Conservation (phyloP, 2,113 vertebrate genomes). For the Poecilia latipinna region DNA sequence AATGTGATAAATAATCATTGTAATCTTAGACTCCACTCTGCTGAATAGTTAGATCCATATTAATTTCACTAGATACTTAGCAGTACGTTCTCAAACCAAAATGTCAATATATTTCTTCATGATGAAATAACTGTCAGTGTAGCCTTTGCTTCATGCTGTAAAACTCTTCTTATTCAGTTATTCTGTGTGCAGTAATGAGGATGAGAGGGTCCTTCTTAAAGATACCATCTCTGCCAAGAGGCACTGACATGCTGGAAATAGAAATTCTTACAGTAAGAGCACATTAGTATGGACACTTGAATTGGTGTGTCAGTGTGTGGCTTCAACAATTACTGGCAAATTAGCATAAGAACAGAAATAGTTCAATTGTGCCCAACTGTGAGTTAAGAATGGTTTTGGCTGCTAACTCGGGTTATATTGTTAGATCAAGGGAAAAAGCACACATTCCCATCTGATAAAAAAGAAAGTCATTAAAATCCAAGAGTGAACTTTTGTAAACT, state of each 20-base stretch:
- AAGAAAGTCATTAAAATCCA: constrained; percentile 24
- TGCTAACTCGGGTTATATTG: constrained; percentile 41
- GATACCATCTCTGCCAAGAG: constrained; percentile 70
- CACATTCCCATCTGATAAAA: constrained; percentile 35
- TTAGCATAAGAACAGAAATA: constrained; percentile 76
- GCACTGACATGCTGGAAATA: constrained; percentile 72
- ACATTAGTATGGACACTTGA: constrained; percentile 73
- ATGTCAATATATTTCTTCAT: constrained; percentile 41
- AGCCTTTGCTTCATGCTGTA: constrained; percentile 17
- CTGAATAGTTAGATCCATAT: constrained; percentile 34
- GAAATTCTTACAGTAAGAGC: constrained; percentile 69
- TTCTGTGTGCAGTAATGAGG: constrained; percentile 50
- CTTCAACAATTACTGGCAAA: constrained; percentile 73
- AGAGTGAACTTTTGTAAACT: constrained; percentile 33
- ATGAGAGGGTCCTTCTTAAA: constrained; percentile 47
- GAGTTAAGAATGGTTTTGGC: constrained; percentile 67
- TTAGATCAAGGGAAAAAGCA: constrained; percentile 28
- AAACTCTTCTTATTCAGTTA: constrained; percentile 49
- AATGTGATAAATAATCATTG: not conserved
- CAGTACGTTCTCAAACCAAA: constrained; percentile 17
- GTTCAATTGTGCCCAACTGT: constrained; percentile 56
- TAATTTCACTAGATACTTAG: constrained; percentile 7
- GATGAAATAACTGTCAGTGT: constrained; percentile 32
- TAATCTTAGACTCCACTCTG: constrained; percentile 30
- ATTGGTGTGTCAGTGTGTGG: constrained; percentile 63